Percentiles rank a stretch among this genome's conserved stretches.
These are phyloP conservation scores for Drosophila phalerata DNA, from an alignment of 2,888 invertebrate species.

Conservation along the genomic window DNA sequence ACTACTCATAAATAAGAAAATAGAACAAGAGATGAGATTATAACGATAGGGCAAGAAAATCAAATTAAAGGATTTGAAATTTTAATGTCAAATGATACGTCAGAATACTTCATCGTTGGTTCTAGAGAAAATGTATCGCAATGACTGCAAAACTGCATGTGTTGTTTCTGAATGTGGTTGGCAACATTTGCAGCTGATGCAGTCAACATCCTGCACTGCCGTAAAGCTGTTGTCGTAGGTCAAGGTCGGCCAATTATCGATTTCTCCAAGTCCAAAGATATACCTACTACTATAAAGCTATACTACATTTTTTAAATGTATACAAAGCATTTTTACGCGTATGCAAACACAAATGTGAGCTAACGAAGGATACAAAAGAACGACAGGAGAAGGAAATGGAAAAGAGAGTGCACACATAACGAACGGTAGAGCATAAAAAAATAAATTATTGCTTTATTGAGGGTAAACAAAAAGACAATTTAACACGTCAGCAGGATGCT, in stretches of 20 bases:
- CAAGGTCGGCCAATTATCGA: slow-evolving; percentile 67
- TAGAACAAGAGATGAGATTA: too few relatives aligned
- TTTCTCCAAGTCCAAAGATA: slow-evolving; percentile 36
- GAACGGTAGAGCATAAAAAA: slow-evolving; percentile 79
- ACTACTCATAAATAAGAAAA: neutral
- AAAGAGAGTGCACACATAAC: slow-evolving; percentile 32
- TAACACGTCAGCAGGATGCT: slow-evolving; percentile 81
- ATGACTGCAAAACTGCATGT: slow-evolving; percentile 25
- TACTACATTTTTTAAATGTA: slow-evolving; percentile 21
- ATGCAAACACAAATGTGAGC: slow-evolving; percentile 47
- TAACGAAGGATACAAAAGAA: slow-evolving; percentile 38
- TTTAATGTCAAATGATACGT: slow-evolving; percentile 37
- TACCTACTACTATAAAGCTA: slow-evolving; percentile 6
- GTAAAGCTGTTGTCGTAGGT: slow-evolving; percentile 38
- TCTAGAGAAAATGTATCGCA: neutral
- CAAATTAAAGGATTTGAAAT: too few relatives aligned
- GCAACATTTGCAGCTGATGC: slow-evolving; percentile 44
- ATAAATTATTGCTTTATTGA: slow-evolving; percentile 81
- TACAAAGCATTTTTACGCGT: slow-evolving; percentile 48
- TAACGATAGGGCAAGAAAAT: too few relatives aligned
- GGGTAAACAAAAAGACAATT: slow-evolving; percentile 81
- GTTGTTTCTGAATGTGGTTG: slow-evolving; percentile 15
- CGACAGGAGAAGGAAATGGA: neutral
- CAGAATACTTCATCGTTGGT: slow-evolving; percentile 27
- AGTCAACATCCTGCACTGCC: slow-evolving; percentile 19